Percentiles rank a stretch among this genome's conserved stretches.
phyloP scores from a whole-genome alignment of 2,888 invertebrate genomes.

The Shargacucullia verbasci region DNA sequence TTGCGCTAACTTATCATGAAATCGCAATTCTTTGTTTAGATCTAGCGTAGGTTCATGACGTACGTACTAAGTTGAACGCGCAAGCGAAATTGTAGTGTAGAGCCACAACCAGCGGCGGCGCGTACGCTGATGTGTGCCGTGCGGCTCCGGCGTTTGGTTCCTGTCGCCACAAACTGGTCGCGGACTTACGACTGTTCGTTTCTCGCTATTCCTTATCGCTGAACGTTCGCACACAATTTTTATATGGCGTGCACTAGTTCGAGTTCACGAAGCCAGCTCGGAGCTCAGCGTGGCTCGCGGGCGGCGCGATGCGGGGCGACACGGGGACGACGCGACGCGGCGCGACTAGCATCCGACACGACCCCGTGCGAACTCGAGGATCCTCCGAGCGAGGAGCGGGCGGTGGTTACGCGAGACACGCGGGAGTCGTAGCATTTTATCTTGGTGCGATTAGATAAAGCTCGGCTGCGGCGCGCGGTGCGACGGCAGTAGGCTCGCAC shows the following conservation, averaged over 20 bases:
- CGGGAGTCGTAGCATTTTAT: constrained; percentile 71
- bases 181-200: constrained; percentile 35
- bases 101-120: constrained; percentile 11
- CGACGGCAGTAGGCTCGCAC: constrained; percentile 72
- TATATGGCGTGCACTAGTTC: constrained; percentile 61
- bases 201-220: constrained; percentile 60
- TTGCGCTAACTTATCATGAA: constrained; percentile 51
- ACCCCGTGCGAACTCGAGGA: too few relatives aligned
- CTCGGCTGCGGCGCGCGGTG: constrained; percentile 65
- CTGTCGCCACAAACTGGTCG: constrained; percentile 16
- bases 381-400: not conserved
- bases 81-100: constrained; percentile 2
- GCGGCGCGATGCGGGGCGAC: constrained; percentile 15
- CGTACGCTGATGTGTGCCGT: constrained; percentile 13
- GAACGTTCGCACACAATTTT: constrained; percentile 62
- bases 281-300: constrained; percentile 11
- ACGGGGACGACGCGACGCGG: constrained; percentile 38
- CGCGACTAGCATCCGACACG: constrained; percentile 58
- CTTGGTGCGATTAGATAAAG: constrained; percentile 83
- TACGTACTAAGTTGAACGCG: constrained; percentile 26
- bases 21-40: constrained; percentile 62
- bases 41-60: constrained; percentile 62
- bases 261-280: constrained; percentile 48
- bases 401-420: constrained; percentile 58
- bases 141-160: constrained; percentile 29